Evolutionary conservation across 2,797 vertebrate species (phyloP).

Genomic region (Acridotheres tristis): DNA sequence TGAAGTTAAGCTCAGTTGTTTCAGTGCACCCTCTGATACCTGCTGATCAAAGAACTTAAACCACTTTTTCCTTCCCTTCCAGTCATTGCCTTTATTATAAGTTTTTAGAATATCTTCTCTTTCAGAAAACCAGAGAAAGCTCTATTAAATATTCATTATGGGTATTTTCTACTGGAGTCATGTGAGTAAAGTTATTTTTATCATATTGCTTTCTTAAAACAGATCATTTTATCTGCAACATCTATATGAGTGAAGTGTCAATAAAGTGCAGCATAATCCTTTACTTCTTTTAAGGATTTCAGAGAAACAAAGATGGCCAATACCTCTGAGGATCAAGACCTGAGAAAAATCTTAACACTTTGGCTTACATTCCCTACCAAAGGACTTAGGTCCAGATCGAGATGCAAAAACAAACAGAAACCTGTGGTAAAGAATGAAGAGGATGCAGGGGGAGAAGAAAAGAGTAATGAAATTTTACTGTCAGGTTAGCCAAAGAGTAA

Average conservation of each 20-base stretch:
- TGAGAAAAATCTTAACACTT: not conserved
- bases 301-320: not conserved
- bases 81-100: not conserved
- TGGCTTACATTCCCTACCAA: not conserved
- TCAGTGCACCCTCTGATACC: not conserved
- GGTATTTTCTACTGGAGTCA: not conserved
- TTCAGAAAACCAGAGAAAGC: not conserved
- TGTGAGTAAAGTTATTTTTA: not conserved
- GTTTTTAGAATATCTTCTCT: not conserved
- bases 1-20: not conserved
- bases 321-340: not conserved
- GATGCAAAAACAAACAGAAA: not conserved
- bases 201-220: not conserved
- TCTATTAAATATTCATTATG: not conserved
- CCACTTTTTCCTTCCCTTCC: not conserved
- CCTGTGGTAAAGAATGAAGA: not conserved
- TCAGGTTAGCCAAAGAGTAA: constrained; percentile 7
- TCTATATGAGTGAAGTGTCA: not conserved
- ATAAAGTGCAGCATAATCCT: not conserved
- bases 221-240: not conserved
- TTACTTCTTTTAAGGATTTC: not conserved
- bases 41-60: not conserved
- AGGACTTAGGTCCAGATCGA: not conserved
- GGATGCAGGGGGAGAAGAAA: not conserved
- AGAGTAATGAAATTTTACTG: not conserved